These are phyloP conservation scores for mouse (Mus musculus) DNA, from an alignment of 2,113 vertebrate genomes.

Conservation along the genomic window GRCm39 chr10:32724001-32724500, in stretches of 20 bases:
- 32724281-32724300: not conserved
- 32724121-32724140: not conserved
- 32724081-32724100: not conserved
- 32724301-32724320: not conserved
- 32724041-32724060: not conserved
- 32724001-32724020: not conserved
- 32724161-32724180: not conserved
- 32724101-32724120: not conserved
- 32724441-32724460: not conserved
- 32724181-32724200: not conserved
- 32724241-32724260: not conserved
- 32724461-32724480: not conserved
- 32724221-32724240: not conserved
- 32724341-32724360: not conserved
- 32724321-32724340: not conserved
- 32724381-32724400: not conserved
- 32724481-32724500: not conserved
- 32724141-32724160: not conserved
- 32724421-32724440: not conserved
- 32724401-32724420: not conserved
- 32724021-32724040: not conserved
- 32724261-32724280: not conserved
- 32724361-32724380: not conserved
- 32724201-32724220: not conserved
- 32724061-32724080: not conserved